Evolutionary conservation across 2,113 vertebrate genomes (phyloP).

Genomic region (Malaclemys terrapin): DNA sequence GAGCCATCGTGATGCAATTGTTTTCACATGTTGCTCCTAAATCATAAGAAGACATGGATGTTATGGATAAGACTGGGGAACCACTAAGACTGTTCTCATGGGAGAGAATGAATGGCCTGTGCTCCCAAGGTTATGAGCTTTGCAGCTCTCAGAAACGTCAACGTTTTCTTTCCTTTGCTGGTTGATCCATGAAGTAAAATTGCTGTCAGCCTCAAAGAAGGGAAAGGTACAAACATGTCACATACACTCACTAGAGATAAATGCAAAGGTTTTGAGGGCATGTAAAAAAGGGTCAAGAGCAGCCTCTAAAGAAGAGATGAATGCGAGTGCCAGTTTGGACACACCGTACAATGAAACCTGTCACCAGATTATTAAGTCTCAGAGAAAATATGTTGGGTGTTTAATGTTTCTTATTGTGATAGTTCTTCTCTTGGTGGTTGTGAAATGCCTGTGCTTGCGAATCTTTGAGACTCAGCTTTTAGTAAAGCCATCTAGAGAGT

Average conservation of each 20-base stretch:
- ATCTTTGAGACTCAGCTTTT: not conserved
- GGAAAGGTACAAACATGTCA: not conserved
- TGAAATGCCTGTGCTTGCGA: not conserved
- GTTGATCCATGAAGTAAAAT: not conserved
- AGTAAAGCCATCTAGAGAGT: not conserved
- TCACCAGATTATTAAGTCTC: not conserved
- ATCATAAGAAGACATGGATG: not conserved
- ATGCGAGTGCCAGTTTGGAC: not conserved
- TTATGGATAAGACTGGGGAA: not conserved
- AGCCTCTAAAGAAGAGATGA: not conserved
- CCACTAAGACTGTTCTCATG: not conserved
- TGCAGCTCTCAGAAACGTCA: not conserved
- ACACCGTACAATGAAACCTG: not conserved
- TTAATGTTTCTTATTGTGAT: not conserved
- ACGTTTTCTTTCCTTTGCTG: not conserved
- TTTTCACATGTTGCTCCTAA: not conserved
- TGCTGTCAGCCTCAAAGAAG: not conserved
- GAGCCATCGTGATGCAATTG: not conserved
- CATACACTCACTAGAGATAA: rapidly evolving
- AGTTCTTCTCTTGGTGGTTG: not conserved
- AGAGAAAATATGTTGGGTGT: not conserved
- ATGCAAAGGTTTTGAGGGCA: not conserved
- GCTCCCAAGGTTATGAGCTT: not conserved
- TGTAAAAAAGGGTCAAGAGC: not conserved
- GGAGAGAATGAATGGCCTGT: not conserved